Conservation (phyloP, 2,113 vertebrate genomes). For the Machaerirhynchus nigripectus region DNA sequence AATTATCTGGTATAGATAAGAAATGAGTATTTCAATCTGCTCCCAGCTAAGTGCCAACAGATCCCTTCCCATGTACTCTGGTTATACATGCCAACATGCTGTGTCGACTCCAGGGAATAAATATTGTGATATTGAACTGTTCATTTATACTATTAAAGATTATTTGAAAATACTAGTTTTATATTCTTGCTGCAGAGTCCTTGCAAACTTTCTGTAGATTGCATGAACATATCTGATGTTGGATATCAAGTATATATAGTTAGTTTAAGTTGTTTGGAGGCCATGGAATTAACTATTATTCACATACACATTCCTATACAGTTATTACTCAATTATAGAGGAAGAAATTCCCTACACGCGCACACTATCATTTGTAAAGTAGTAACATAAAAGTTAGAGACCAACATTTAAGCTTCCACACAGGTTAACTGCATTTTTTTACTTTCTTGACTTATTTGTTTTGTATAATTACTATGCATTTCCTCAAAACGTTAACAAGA, state of each 20-base stretch:
- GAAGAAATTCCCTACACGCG: background rate
- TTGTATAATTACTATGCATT: conserved; percentile 11
- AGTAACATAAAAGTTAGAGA: background rate
- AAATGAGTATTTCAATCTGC: background rate
- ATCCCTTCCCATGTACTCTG: background rate
- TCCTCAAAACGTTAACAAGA: conserved; percentile 42
- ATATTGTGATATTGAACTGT: background rate
- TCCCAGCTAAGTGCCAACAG: background rate
- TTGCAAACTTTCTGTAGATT: background rate
- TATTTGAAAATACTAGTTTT: background rate
- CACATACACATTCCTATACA: background rate
- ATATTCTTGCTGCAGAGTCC: background rate
- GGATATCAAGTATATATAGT: background rate
- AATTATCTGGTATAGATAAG: background rate
- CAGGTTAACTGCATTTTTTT: background rate
- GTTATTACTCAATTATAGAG: background rate
- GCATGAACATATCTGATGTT: background rate
- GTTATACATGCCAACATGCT: background rate
- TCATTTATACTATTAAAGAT: background rate
- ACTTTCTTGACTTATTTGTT: conserved; percentile 2
- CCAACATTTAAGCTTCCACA: background rate
- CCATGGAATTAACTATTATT: background rate
- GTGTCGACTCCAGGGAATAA: background rate
- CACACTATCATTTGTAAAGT: background rate
- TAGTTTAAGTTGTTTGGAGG: background rate